Evolutionary conservation across 2,113 vertebrate genomes (phyloP).

Genomic region (Lynx canadensis): DNA sequence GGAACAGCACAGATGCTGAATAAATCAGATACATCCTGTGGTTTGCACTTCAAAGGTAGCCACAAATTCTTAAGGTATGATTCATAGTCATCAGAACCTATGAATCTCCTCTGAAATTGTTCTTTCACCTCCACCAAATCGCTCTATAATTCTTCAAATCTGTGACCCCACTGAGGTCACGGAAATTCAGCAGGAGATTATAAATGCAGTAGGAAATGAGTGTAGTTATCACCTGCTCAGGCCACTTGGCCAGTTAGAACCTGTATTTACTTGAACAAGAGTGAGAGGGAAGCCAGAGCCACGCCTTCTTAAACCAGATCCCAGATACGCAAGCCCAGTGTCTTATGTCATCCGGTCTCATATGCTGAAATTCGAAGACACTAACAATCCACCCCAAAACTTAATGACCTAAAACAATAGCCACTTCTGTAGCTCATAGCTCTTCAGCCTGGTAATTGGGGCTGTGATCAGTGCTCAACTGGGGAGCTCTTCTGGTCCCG

Average conservation of each 20-base stretch:
- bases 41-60: conserved; percentile 74
- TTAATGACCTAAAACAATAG: background rate
- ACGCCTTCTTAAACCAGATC: background rate
- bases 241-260: conserved; percentile 15
- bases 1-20: conserved; percentile 41
- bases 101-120: conserved; percentile 58
- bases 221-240: background rate
- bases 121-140: conserved; percentile 40
- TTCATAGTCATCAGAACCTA: conserved; percentile 65
- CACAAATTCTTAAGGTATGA: conserved; percentile 78
- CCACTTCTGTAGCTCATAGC: background rate
- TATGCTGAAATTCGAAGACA: background rate
- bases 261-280: background rate
- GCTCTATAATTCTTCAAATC: conserved; percentile 64
- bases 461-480: background rate
- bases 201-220: conserved; percentile 47
- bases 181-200: conserved; percentile 8
- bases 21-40: conserved; percentile 71
- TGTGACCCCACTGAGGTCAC: conserved; percentile 36
- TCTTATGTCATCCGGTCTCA: background rate
- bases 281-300: background rate
- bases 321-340: background rate
- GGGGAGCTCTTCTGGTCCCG: background rate
- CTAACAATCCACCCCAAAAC: background rate
- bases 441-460: background rate